Evolutionary conservation across 2,888 invertebrate species (phyloP).

Genomic region (Spisula subtruncata): DNA sequence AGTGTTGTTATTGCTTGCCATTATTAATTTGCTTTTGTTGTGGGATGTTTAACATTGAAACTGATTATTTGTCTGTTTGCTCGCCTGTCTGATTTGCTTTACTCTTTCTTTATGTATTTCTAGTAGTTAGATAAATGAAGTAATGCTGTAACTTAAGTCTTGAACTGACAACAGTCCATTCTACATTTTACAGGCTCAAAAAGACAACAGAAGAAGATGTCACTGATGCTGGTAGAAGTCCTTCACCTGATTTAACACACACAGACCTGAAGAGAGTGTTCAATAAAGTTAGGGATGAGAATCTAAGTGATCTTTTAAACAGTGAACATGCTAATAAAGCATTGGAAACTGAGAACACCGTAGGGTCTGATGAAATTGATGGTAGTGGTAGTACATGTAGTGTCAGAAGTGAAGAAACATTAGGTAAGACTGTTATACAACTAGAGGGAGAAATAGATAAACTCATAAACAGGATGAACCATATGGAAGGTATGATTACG

Average conservation of each 20-base stretch:
- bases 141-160: no score
- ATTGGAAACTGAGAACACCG: slow-evolving; percentile 23
- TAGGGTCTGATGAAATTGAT: slow-evolving; percentile 60
- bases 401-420: slow-evolving; percentile 39
- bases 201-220: slow-evolving; percentile 46
- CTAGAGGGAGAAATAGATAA: slow-evolving; percentile 65
- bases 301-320: slow-evolving; percentile 59
- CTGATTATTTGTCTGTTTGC: no score
- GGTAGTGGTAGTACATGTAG: no score
- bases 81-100: no score
- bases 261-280: slow-evolving; percentile 56
- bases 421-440: slow-evolving; percentile 31
- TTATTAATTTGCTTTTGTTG: no score
- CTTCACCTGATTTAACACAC: slow-evolving; percentile 45
- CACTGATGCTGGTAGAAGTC: background rate
- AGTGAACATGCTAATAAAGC: slow-evolving; percentile 43
- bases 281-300: slow-evolving; percentile 68
- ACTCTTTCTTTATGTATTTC: no score
- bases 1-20: no score
- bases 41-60: no score
- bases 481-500: slow-evolving; percentile 67
- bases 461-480: slow-evolving; percentile 66
- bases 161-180: no score
- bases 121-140: no score
- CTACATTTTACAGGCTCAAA: background rate